These are phyloP conservation scores for Rallus limicola DNA, from an alignment of 2,113 vertebrate species.

Conservation along the genomic window DNA sequence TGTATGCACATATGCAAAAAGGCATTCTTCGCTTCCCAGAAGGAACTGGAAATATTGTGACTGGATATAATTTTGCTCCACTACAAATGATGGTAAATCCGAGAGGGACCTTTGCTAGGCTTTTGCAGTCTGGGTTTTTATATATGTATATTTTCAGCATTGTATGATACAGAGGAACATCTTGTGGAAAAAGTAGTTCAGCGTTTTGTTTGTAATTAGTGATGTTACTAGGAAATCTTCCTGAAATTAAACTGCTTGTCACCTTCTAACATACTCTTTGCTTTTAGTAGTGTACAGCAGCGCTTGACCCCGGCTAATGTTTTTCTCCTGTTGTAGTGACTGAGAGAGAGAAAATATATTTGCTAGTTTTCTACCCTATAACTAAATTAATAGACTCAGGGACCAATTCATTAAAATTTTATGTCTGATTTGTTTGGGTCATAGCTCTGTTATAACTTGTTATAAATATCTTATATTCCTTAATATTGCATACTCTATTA, in stretches of 20 bases:
- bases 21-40: background rate
- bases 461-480: slow-evolving; percentile 69
- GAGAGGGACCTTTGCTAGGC: background rate
- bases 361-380: background rate
- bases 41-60: background rate
- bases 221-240: background rate
- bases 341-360: slow-evolving; percentile 6
- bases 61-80: background rate
- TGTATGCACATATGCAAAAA: background rate
- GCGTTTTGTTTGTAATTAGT: background rate
- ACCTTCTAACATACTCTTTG: background rate
- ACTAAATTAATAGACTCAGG: slow-evolving; percentile 50
- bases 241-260: background rate
- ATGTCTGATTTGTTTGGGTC: slow-evolving; percentile 56
- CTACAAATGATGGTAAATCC: background rate
- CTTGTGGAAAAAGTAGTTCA: background rate
- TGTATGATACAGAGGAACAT: background rate
- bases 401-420: slow-evolving; percentile 61
- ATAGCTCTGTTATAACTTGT: slow-evolving; percentile 52
- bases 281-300: background rate
- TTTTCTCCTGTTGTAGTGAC: slow-evolving; percentile 24
- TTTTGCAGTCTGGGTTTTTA: background rate
- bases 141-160: background rate
- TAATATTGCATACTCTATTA: slow-evolving; percentile 63
- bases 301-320: slow-evolving; percentile 29